phyloP scores from a whole-genome alignment of 2,797 vertebrate genomes.

The Hypotaenidia philippensis region DNA sequence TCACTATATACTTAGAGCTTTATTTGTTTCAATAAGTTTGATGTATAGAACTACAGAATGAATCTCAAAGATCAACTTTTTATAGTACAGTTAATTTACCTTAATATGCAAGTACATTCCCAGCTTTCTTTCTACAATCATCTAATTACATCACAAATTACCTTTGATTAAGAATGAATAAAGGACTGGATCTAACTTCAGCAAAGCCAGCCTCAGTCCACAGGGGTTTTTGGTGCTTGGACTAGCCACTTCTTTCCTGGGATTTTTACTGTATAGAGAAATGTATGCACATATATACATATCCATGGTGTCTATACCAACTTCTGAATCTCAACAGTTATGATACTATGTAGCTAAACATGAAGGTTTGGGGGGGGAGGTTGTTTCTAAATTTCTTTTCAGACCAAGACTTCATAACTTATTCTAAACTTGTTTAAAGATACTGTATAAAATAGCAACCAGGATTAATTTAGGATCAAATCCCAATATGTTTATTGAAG shows the following conservation, averaged over 20 bases:
- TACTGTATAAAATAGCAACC: not conserved
- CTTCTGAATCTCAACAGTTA: not conserved
- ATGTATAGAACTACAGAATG: not conserved
- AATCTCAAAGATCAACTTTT: not conserved
- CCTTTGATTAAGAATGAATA: not conserved
- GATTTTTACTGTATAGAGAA: not conserved
- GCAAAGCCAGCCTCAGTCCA: not conserved
- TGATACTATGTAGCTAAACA: not conserved
- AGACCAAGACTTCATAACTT: not conserved
- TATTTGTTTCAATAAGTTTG: not conserved
- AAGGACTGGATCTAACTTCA: not conserved
- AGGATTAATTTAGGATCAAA: not conserved
- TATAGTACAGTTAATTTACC: not conserved
- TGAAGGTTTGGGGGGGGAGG: fast-evolving
- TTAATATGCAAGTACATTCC: not conserved
- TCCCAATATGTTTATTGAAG: not conserved
- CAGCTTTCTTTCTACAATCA: not conserved
- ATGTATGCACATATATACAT: too few relatives aligned
- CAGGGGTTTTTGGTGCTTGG: not conserved
- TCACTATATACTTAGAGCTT: not conserved
- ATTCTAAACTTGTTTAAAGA: not conserved
- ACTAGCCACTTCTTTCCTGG: not conserved
- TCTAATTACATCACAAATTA: not conserved
- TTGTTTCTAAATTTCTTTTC: not conserved
- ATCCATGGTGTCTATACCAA: not conserved